phyloP scores from a whole-genome alignment of 2,888 invertebrate genomes.

The Teinopalpus imperialis region DNA sequence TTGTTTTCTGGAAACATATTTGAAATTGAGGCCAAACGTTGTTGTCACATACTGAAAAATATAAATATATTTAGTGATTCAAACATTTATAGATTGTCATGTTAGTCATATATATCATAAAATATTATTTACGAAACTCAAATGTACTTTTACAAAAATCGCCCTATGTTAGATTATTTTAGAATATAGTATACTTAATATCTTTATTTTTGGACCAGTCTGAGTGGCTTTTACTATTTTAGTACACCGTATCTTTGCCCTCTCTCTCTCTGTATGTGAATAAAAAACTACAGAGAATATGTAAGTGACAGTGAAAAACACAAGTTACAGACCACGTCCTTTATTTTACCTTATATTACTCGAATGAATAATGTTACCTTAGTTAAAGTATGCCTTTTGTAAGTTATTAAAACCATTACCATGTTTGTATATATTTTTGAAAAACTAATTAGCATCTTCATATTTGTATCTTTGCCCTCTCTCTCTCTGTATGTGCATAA shows the following conservation, averaged over 20 bases:
- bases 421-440: too few relatives aligned
- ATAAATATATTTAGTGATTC: too few relatives aligned
- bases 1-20: too few relatives aligned
- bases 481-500: constrained; percentile 26
- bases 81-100: too few relatives aligned
- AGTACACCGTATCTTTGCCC: constrained; percentile 19
- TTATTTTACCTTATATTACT: constrained; percentile 6
- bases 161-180: not conserved
- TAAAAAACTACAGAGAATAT: constrained; percentile 25
- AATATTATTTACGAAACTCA: not conserved
- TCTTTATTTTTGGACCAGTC: constrained; percentile 16
- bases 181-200: constrained; percentile 10
- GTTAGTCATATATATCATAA: too few relatives aligned
- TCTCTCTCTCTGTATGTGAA: constrained; percentile 26
- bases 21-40: too few relatives aligned
- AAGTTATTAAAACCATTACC: too few relatives aligned
- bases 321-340: constrained; percentile 5
- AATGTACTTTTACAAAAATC: not conserved
- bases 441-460: too few relatives aligned
- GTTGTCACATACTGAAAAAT: too few relatives aligned
- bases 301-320: constrained; percentile 14
- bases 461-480: constrained; percentile 21
- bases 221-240: constrained; percentile 40
- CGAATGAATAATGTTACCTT: constrained; percentile 4
- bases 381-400: too few relatives aligned